Conservation (phyloP, 1,140 invertebrate species). For the Plutomurus gul region DNA sequence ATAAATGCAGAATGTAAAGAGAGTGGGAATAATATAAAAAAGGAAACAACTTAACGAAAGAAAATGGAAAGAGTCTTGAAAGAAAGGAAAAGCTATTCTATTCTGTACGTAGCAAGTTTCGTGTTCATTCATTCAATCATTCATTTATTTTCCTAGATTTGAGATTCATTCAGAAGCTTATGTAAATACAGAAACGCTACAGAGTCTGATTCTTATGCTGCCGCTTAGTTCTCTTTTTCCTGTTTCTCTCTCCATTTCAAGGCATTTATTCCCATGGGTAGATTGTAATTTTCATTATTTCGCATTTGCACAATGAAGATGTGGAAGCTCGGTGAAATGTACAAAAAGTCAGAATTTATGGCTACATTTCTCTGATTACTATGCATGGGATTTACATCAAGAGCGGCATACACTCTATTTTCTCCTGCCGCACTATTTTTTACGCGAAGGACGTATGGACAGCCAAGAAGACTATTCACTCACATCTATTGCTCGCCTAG, state of each 20-base stretch:
- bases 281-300: conserved; percentile 49
- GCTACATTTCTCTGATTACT: conserved; percentile 48
- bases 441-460: not conserved
- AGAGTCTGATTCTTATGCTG: not conserved
- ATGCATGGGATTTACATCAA: conserved; percentile 46
- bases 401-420: conserved; percentile 20
- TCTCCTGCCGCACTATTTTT: not conserved
- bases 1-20: not conserved
- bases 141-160: conserved; percentile 21
- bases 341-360: conserved; percentile 44
- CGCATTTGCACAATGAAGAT: conserved; percentile 46
- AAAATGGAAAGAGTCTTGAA: conserved; percentile 17
- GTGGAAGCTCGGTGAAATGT: conserved; percentile 33
- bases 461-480: no score
- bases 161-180: conserved; percentile 30
- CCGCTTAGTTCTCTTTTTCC: not conserved
- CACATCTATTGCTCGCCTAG: not conserved
- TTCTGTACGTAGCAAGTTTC: conserved; percentile 7
- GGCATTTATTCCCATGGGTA: conserved; percentile 43
- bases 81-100: conserved; percentile 2
- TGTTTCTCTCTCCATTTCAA: conserved; percentile 8
- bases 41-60: not conserved
- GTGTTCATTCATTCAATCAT: conserved; percentile 30
- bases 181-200: conserved; percentile 23
- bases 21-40: not conserved